Conservation (phyloP, 2,797 vertebrate species). For the Argyrosomus regius region DNA sequence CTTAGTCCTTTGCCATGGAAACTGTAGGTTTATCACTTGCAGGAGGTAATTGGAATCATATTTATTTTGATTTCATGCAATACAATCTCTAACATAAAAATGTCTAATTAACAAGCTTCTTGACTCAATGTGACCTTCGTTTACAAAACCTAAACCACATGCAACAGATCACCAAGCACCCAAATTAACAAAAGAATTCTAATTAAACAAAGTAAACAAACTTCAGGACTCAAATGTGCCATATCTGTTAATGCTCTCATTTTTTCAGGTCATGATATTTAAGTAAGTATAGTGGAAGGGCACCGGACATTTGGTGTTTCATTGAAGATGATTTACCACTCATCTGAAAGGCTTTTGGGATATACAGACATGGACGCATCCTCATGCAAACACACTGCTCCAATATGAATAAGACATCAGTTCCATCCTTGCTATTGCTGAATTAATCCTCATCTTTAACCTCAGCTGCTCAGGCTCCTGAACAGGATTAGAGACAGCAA, state of each 20-base stretch:
- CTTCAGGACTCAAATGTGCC: not conserved
- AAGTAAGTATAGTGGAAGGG: not conserved
- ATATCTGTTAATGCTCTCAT: too few species aligned
- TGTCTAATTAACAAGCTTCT: not conserved
- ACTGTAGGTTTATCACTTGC: too few species aligned
- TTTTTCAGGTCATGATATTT: not conserved
- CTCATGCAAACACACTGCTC: slow-evolving; percentile 54
- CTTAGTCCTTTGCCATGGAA: too few species aligned
- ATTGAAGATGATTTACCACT: too few species aligned
- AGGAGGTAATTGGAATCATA: not conserved
- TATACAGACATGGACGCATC: slow-evolving; percentile 32
- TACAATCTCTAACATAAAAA: not conserved
- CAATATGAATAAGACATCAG: slow-evolving; percentile 50
- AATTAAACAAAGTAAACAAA: not conserved
- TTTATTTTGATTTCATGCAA: not conserved
- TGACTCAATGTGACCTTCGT: not conserved
- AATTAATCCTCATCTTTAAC: slow-evolving; percentile 73
- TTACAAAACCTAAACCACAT: not conserved
- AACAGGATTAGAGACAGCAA: slow-evolving; percentile 66
- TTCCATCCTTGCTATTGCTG: slow-evolving; percentile 56
- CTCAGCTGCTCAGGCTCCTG: slow-evolving; percentile 59
- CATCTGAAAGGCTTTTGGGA: not conserved
- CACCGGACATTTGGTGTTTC: not conserved
- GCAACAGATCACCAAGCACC: not conserved
- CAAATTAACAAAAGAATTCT: not conserved